Percentiles rank a stretch among this genome's conserved stretches.
These are phyloP conservation scores for Drosophila lacteicornis DNA, from an alignment of 1,140 invertebrate species.

Conservation along the genomic window DNA sequence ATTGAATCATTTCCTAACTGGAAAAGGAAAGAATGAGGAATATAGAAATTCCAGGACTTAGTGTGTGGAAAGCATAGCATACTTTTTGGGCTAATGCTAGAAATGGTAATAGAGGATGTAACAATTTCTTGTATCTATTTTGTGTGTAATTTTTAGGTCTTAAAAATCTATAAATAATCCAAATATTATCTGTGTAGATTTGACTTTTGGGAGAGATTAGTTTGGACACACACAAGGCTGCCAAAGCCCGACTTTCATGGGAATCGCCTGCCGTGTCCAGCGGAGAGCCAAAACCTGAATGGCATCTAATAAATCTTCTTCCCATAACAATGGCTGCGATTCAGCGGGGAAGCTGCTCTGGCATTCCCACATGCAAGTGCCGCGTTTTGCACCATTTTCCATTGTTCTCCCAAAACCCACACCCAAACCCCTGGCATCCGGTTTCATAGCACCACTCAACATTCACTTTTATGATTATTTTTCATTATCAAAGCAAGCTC, in stretches of 20 bases:
- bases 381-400: constrained; percentile 27
- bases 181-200: constrained; percentile 12
- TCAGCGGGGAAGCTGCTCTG: constrained; percentile 7
- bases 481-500: constrained; percentile 60
- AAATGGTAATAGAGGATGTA: too few relatives aligned
- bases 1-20: constrained; percentile 2
- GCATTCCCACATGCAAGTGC: constrained; percentile 32
- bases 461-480: constrained; percentile 67
- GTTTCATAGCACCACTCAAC: constrained; percentile 7
- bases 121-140: too few relatives aligned
- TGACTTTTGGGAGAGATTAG: constrained; percentile 13
- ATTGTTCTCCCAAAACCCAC: constrained; percentile 23
- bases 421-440: constrained; percentile 4
- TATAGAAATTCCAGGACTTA: neutral
- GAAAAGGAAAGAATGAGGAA: neutral
- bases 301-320: constrained; percentile 39
- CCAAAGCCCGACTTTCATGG: constrained; percentile 3
- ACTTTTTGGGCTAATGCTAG: neutral
- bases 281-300: constrained; percentile 7
- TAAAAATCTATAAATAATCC: neutral
- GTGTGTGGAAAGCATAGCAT: neutral
- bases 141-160: neutral
- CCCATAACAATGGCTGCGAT: constrained; percentile 37
- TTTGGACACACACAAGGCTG: constrained; percentile 1
- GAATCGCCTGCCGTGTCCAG: constrained; percentile 15